Conservation (phyloP, 2,888 invertebrate species). For the Schizaphis graminum region DNA sequence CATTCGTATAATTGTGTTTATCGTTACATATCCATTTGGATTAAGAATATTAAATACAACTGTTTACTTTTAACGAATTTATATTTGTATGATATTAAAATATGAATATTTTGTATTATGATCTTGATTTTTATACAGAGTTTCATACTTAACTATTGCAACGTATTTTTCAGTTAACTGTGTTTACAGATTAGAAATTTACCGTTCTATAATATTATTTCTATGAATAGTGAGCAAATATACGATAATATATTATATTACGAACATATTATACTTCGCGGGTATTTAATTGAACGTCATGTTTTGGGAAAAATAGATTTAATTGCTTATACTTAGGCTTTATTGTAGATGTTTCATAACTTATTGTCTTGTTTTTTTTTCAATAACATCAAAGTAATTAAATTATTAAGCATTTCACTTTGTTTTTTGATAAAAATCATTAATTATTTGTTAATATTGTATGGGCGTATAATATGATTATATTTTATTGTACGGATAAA, state of each 20-base stretch:
- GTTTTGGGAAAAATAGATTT: neutral
- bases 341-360: neutral
- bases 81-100: neutral
- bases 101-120: neutral
- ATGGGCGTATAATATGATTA: neutral
- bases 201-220: neutral
- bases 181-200: neutral
- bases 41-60: neutral
- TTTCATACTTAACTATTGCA: neutral
- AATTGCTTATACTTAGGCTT: neutral
- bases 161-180: neutral
- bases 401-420: neutral
- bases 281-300: neutral
- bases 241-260: no score
- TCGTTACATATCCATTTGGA: neutral
- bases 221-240: neutral
- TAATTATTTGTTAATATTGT: neutral
- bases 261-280: no score
- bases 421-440: neutral
- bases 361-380: neutral
- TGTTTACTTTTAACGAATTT: neutral
- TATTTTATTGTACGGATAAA: neutral
- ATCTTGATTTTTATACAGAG: neutral
- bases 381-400: neutral
- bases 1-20: neutral